A percentile compares a stretch with the other conserved stretches of the same genome.
phyloP scores from a whole-genome alignment of 64 coral and sea anemone genomes.

The Catalaphyllia jardinei region DNA sequence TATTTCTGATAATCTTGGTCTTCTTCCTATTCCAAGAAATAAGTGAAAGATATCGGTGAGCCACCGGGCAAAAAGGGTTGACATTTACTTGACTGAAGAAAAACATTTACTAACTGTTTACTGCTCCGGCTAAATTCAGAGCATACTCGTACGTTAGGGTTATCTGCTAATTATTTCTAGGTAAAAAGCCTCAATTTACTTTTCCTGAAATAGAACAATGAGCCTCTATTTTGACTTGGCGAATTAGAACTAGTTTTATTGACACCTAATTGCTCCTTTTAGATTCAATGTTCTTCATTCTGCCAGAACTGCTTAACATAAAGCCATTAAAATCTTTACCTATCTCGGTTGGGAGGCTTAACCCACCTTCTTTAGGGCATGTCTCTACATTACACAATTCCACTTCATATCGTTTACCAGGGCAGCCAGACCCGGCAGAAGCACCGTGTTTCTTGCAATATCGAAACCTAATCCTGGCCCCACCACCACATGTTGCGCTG shows the following conservation, averaged over 20 bases:
- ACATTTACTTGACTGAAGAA: neutral
- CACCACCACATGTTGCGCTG: constrained; percentile 59
- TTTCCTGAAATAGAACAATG: too few species aligned
- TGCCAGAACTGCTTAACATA: too few species aligned
- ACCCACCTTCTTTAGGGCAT: constrained; percentile 47
- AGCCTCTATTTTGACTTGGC: too few species aligned
- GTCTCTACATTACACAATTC: constrained; percentile 29
- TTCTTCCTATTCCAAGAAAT: neutral
- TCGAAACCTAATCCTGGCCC: constrained; percentile 68
- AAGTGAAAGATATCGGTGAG: neutral
- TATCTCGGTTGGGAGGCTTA: neutral
- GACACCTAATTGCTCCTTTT: too few species aligned
- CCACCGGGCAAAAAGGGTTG: too few species aligned
- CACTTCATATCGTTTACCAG: constrained; percentile 48
- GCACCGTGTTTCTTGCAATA: constrained; percentile 36
- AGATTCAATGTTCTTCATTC: too few species aligned
- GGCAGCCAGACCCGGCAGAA: constrained; percentile 2
- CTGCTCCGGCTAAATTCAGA: too few species aligned
- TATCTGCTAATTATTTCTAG: too few species aligned
- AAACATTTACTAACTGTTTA: too few species aligned
- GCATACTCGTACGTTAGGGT: too few species aligned
- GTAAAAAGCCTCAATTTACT: too few species aligned
- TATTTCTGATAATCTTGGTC: neutral
- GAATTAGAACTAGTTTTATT: too few species aligned
- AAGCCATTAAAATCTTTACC: neutral